phyloP scores from a whole-genome alignment of 2,888 invertebrate species.

The Melinaea marsaeus region DNA sequence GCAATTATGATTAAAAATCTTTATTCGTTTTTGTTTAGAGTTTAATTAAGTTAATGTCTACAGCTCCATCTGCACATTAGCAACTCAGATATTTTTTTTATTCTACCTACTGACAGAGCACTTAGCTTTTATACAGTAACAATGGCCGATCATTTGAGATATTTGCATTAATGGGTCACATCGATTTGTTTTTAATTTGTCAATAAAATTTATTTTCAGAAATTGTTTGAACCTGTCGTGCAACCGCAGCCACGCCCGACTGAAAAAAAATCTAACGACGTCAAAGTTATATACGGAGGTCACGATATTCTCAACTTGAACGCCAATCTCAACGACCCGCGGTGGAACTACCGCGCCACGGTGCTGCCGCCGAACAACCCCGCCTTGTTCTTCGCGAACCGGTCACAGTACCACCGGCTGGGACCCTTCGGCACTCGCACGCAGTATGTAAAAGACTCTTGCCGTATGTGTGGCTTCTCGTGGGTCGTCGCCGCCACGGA shows the following conservation, averaged over 20 bases:
- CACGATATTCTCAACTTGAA: slow-evolving; percentile 79
- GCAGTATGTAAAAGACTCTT: slow-evolving; percentile 77
- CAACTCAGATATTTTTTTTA: too few species aligned
- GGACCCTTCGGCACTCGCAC: slow-evolving; percentile 75
- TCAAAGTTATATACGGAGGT: slow-evolving; percentile 70
- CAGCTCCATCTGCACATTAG: too few species aligned
- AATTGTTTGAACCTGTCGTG: slow-evolving; percentile 66
- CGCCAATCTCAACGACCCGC: slow-evolving; percentile 71
- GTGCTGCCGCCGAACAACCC: slow-evolving; percentile 77
- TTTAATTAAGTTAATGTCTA: neutral
- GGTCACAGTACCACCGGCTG: slow-evolving; percentile 79
- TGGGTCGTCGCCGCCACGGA: slow-evolving; percentile 73
- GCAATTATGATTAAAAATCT: neutral
- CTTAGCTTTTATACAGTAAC: too few species aligned
- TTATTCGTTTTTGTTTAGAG: slow-evolving; percentile 10
- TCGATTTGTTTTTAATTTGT: too few species aligned
- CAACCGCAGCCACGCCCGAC: slow-evolving; percentile 68
- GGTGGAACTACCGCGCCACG: slow-evolving; percentile 77
- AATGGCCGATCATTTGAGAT: neutral
- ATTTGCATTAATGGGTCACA: neutral
- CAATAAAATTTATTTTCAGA: slow-evolving; percentile 49
- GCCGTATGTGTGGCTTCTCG: slow-evolving; percentile 72
- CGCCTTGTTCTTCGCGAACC: slow-evolving; percentile 79
- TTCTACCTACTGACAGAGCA: too few species aligned
- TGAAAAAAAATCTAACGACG: slow-evolving; percentile 56